Evolutionary conservation across 1,140 invertebrate genomes (phyloP), one percentile per base, ranked within the genome.

Genomic region (Zaprionus camerounensis): DNA sequence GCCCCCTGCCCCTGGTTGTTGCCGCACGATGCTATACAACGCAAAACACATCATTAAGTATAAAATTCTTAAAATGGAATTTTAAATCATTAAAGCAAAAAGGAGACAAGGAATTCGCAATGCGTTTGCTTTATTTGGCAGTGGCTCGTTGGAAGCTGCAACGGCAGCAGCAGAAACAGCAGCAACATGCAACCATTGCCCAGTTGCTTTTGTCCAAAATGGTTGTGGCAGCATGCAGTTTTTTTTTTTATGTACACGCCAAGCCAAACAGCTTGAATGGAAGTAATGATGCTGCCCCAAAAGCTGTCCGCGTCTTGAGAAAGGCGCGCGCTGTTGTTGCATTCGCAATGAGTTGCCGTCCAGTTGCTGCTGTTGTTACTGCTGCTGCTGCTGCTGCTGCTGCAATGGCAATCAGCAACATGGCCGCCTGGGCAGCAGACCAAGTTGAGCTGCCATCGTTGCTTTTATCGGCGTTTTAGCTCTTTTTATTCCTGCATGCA

Each of bases 51-150:
- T 92, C 92, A 92, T 92, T 92, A 92, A 92, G 91, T 92, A 92
- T 92, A 92, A 92, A 92, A 92, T 92, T 92, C 92, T 92, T 91
- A 92, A 92, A 92, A 92, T 92, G 92, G 92, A 92, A 92, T 92
- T 92, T 92, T 92, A 92, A 92, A 92, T 92, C 92, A 92, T 92
- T 92, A 92, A 91, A 91, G 80, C 75, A 76, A 71, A 75, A 72
- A 81, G 51, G 49, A 66, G 36, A 78, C 71, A 53, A 91, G 81
- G 87, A 91, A 91, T 91, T 87, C 72, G 76, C 87, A 91, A 91
- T 91, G 87, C 87, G 79, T 91, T 91, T 91, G 87, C 87, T 91
- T 91, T 91, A 91, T 91, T 91, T 91, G 87, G 81, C 77, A 71
- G 77, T 80, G 72, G 77, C 72, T 69, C 70, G 70, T 72, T 77